phyloP scores from a whole-genome alignment of 2,888 invertebrate species.

The Hermodice carunculata region DNA sequence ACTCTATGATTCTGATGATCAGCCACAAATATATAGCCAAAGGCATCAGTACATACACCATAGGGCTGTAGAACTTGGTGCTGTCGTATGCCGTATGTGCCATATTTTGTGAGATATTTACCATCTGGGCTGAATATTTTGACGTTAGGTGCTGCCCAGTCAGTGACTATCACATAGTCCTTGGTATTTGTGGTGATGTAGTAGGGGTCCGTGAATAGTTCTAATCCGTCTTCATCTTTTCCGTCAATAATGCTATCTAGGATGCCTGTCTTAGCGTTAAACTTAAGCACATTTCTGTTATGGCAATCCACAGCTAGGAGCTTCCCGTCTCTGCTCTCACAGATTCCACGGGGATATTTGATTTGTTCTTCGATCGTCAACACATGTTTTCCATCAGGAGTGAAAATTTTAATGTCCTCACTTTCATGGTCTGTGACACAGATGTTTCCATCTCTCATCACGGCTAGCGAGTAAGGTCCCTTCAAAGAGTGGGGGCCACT shows the following conservation, averaged over 20 bases:
- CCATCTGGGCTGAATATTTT: constrained; percentile 52
- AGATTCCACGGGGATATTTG: constrained; percentile 61
- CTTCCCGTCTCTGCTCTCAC: constrained; percentile 47
- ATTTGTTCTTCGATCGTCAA: constrained; percentile 40
- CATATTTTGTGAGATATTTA: constrained; percentile 45
- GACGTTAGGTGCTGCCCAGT: constrained; percentile 60
- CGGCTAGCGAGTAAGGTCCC: constrained; percentile 57
- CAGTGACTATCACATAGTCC: constrained; percentile 58
- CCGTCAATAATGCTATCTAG: constrained; percentile 48
- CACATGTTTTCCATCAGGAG: constrained; percentile 11
- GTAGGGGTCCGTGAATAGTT: constrained; percentile 58
- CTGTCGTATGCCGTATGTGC: constrained; percentile 51
- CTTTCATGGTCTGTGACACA: constrained; percentile 59
- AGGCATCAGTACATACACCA: constrained; percentile 58
- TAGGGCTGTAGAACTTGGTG: constrained; percentile 59
- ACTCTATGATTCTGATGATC: constrained; percentile 61
- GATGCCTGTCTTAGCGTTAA: constrained; percentile 48
- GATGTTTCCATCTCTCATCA: constrained; percentile 53
- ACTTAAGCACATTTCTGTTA: constrained; percentile 47
- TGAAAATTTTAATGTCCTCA: constrained; percentile 57
- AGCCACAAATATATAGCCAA: constrained; percentile 60
- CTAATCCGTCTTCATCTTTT: constrained; percentile 38
- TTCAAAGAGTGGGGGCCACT: constrained; percentile 41
- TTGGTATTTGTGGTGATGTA: constrained; percentile 52
- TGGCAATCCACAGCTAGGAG: constrained; percentile 60